Evolutionary conservation across 2,888 invertebrate species (phyloP), one percentile per base, ranked within the genome.

Genomic region (Meiosimyza platycephala): DNA sequence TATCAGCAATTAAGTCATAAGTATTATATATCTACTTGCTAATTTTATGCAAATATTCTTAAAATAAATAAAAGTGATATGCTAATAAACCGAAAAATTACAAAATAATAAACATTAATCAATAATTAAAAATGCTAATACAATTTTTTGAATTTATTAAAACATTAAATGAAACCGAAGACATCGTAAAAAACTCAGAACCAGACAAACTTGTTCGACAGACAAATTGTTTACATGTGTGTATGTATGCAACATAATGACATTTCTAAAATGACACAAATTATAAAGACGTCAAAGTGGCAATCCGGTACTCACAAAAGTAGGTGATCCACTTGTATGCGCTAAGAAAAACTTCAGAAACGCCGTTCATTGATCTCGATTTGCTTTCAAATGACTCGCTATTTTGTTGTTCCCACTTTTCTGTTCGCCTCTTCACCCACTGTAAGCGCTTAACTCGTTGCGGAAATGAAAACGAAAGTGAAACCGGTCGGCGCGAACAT

Each of bases 381-480:
- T 13, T 40, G 55, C 11, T 13, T 15, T n/a, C n/a, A 18, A 18
- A 6, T 57, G 15, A 13, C 3, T 15, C 6, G 57, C 28, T 28
- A 18, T 57, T n/a, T n/a, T 57, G 57, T 15, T 15, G 22, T 13
- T 28, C 28, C 57, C 57, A 57, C 57, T 18, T 22, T 18, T 15
- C 57, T 57, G 28, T 28, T 28, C 18, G 60, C 40, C 28, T 60
- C 33, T 62, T 57, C 57, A 18, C 18, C 18, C 28, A 57, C n/a
- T n/a, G 57, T 57, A 4, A 22, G 18, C 40, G 40, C 33, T n/a
- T n/a, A 11, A 62, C 11, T 40, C 11, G n/a, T 15, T 16, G 15
- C 18, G 40, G 64, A 64, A 64, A 51, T 64, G 64, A 64, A 64
- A 64, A 50, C 64, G 64, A 64, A 64, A 64, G 64, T 64, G 18